A percentile compares a stretch with the other conserved stretches of the same genome.
These are phyloP conservation scores for Prionchulus punctatus DNA, from an alignment of 2,888 invertebrate species.

Conservation along the genomic window DNA sequence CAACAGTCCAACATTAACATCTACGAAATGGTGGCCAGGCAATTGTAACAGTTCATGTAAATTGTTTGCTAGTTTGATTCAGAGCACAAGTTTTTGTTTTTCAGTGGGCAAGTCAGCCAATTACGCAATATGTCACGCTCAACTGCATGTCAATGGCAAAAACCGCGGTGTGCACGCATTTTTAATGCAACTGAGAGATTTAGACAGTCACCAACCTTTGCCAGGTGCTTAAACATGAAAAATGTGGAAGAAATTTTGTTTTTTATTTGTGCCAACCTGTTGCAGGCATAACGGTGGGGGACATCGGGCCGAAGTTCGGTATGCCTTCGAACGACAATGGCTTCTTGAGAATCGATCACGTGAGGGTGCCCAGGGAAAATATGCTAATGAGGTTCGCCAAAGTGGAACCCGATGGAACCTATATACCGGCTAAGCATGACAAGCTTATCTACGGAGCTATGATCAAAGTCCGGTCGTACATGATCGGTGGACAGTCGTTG, in stretches of 20 bases:
- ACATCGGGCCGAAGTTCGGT: conserved; percentile 84
- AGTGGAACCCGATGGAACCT: conserved; percentile 65
- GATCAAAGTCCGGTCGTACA: too few relatives aligned
- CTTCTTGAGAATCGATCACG: conserved; percentile 67
- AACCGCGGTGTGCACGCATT: conserved; percentile 81
- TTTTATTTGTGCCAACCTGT: conserved; percentile 3
- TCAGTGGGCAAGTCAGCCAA: conserved; percentile 83
- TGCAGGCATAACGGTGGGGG: conserved; percentile 64
- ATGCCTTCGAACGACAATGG: conserved; percentile 85
- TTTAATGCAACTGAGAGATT: conserved; percentile 72
- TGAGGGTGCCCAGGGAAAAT: conserved; percentile 68
- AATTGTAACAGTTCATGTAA: too few relatives aligned
- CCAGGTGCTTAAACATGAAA: too few relatives aligned
- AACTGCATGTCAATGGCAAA: conserved; percentile 62
- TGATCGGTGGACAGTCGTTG: too few relatives aligned
- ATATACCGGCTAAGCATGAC: conserved; percentile 56
- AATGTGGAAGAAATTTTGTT: not conserved
- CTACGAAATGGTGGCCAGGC: conserved; percentile 99
- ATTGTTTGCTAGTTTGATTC: too few relatives aligned
- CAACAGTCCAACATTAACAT: too few relatives aligned
- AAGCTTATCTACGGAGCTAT: too few relatives aligned
- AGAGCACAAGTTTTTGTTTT: too few relatives aligned
- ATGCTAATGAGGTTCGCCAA: conserved; percentile 88
- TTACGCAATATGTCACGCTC: conserved; percentile 78
- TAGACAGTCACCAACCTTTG: conserved; percentile 68